These are phyloP conservation scores for Gymnogyps californianus DNA, from an alignment of 2,113 vertebrate genomes.

Conservation along the genomic window DNA sequence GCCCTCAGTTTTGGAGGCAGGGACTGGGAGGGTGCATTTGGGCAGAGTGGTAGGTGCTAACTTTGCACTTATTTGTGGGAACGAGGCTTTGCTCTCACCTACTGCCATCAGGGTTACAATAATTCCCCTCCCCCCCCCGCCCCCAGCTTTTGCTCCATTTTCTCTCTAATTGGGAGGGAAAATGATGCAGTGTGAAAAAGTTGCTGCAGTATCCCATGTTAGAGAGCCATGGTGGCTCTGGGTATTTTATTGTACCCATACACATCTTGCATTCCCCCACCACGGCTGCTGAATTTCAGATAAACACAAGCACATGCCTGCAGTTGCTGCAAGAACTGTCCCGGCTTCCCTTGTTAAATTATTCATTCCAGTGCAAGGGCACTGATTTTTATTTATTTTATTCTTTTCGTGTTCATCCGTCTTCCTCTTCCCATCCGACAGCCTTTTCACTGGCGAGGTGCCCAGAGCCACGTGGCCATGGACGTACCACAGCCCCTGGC, in stretches of 20 bases:
- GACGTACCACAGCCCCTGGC: fast-evolving
- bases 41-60: neutral
- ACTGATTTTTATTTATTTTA: neutral
- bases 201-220: neutral
- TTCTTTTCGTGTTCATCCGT: neutral
- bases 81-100: neutral
- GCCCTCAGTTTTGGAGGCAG: fast-evolving
- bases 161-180: neutral
- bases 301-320: neutral
- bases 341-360: neutral
- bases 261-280: neutral
- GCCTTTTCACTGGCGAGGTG: neutral
- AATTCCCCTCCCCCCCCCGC: fast-evolving
- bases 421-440: neutral
- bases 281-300: neutral
- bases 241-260: neutral
- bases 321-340: neutral
- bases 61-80: neutral
- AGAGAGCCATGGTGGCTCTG: neutral
- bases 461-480: neutral
- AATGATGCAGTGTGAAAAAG: neutral
- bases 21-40: neutral
- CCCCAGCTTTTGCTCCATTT: neutral
- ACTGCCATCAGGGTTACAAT: neutral
- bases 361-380: neutral